Conservation (phyloP, 2,797 vertebrate genomes). For the Iguana delicatissima region DNA sequence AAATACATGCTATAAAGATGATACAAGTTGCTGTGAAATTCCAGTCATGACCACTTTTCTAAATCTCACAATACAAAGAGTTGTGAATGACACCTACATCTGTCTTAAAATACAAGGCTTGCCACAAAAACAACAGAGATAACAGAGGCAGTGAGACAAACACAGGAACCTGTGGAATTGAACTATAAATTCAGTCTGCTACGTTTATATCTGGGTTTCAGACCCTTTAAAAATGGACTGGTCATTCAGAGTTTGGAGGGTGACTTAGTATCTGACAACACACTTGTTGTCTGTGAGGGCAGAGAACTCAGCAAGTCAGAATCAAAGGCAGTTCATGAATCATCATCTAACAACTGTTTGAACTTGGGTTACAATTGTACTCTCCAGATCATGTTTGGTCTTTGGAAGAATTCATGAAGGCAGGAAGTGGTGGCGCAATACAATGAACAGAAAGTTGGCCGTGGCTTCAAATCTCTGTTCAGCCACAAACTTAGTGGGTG, state of each 20-base stretch:
- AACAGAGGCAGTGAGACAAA: not conserved
- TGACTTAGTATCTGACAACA: not conserved
- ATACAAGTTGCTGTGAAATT: not conserved
- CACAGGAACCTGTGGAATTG: not conserved
- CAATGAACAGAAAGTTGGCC: not conserved
- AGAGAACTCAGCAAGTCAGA: constrained; percentile 28
- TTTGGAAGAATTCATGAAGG: constrained; percentile 2
- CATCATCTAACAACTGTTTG: not conserved
- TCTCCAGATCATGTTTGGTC: not conserved
- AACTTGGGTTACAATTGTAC: not conserved
- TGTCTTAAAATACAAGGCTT: not conserved
- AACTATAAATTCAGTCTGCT: not conserved
- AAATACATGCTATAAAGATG: not conserved
- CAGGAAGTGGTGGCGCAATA: constrained; percentile 4
- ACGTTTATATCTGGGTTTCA: not conserved
- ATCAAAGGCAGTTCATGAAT: constrained; percentile 12
- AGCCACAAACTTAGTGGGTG: not conserved
- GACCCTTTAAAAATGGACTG: not conserved
- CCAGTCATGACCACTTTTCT: not conserved
- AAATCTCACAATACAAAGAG: not conserved
- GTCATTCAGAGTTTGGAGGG: not conserved
- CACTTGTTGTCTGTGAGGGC: not conserved
- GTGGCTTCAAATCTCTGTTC: constrained; percentile 9
- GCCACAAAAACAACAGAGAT: not conserved
- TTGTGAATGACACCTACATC: not conserved